Conservation (phyloP, 2,797 vertebrate genomes). For the Coluber constrictor region DNA sequence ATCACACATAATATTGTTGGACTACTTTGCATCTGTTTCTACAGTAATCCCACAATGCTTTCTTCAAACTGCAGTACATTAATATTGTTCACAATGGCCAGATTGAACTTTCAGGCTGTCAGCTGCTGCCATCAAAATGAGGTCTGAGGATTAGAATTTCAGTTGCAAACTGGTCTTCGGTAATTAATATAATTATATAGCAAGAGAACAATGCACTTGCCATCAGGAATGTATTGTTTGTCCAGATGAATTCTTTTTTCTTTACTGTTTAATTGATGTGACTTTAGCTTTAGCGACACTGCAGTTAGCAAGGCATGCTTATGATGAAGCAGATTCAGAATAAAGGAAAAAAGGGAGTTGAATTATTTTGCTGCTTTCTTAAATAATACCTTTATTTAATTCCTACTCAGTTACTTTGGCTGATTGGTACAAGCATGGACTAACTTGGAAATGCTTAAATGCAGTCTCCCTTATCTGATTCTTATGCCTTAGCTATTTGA, state of each 20-base stretch:
- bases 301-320: conserved; percentile 36
- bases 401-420: neutral
- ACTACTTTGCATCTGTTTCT: neutral
- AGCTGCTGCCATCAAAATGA: conserved; percentile 41
- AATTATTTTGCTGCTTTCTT: neutral
- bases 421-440: rapidly evolving
- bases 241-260: conserved; percentile 47
- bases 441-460: neutral
- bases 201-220: conserved; percentile 40
- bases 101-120: conserved; percentile 8
- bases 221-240: conserved; percentile 43
- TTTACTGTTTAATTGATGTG: conserved; percentile 43
- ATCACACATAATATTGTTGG: neutral
- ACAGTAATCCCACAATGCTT: conserved; percentile 3
- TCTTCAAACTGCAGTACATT: conserved; percentile 6
- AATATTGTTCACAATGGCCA: conserved; percentile 17
- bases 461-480: neutral
- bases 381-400: conserved; percentile 25
- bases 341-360: conserved; percentile 19
- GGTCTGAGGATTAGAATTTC: conserved; percentile 52
- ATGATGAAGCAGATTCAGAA: conserved; percentile 12
- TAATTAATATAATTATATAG: conserved; percentile 62
- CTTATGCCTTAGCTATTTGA: neutral
- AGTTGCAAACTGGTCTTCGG: conserved; percentile 39
- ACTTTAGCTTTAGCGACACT: conserved; percentile 40